A percentile compares a stretch with the other conserved stretches of the same genome.
Conservation (phyloP, 2,113 vertebrate species). For the Alces alces region DNA sequence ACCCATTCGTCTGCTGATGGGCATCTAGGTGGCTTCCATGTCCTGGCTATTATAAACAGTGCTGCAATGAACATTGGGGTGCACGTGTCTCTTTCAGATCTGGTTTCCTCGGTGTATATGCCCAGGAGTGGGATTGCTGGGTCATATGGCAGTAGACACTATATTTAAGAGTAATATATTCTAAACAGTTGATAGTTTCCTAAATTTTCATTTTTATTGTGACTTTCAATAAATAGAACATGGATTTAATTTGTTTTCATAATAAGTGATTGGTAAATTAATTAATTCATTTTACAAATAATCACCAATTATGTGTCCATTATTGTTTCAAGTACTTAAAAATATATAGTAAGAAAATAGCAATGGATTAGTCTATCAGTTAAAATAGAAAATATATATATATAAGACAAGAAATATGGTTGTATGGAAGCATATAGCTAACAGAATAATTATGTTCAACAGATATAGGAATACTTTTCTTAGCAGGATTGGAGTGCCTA, state of each 20-base stretch:
- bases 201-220: neutral
- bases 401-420: too few species aligned
- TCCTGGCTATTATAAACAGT: too few species aligned
- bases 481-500: neutral
- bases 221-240: neutral
- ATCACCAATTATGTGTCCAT: neutral
- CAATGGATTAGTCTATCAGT: neutral
- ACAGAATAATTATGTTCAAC: neutral
- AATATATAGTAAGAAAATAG: neutral
- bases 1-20: too few species aligned
- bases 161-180: neutral
- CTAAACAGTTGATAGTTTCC: neutral
- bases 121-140: too few species aligned
- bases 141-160: neutral
- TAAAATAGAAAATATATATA: neutral
- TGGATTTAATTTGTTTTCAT: neutral
- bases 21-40: too few species aligned
- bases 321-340: neutral
- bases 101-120: too few species aligned
- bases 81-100: too few species aligned
- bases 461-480: accelerated
- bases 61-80: too few species aligned
- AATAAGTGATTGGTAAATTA: neutral
- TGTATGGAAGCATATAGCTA: neutral
- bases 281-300: neutral